Percentiles rank a stretch among this genome's conserved stretches.
These are phyloP conservation scores for Galeruca laticollis DNA, from an alignment of 2,888 invertebrate species.

Conservation along the genomic window DNA sequence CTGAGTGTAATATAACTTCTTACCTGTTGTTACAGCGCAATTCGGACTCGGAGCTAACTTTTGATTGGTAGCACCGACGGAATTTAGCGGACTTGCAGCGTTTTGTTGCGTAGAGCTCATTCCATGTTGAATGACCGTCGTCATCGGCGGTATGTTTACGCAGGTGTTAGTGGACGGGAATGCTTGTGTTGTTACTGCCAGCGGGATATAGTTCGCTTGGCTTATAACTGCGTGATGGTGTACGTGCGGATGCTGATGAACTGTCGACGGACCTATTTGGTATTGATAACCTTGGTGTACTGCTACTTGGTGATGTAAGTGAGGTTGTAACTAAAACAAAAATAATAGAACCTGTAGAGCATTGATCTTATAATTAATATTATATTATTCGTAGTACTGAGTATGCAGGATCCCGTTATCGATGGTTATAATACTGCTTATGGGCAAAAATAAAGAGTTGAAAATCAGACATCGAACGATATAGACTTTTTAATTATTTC, in stretches of 20 bases:
- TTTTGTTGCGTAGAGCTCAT: conserved; percentile 69
- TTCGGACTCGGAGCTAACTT: conserved; percentile 70
- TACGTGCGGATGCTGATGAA: conserved; percentile 63
- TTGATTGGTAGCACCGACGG: conserved; percentile 64
- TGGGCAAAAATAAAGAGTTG: no score
- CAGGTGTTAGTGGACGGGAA: conserved; percentile 72
- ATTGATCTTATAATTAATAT: no score
- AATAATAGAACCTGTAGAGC: no score
- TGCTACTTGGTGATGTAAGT: conserved; percentile 63
- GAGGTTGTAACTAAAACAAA: conserved; percentile 53
- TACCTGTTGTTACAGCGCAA: conserved; percentile 67
- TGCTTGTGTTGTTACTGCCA: conserved; percentile 72
- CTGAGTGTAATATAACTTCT: not conserved
- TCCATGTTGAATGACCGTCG: conserved; percentile 74
- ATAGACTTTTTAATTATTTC: no score
- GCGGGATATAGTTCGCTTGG: conserved; percentile 69
- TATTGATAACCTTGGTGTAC: conserved; percentile 63
- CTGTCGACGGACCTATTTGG: conserved; percentile 54
- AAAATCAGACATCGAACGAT: no score
- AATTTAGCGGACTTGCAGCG: conserved; percentile 51
- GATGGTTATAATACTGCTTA: no score
- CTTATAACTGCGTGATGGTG: conserved; percentile 65
- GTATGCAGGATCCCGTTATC: no score
- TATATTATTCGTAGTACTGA: no score
- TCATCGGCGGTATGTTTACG: conserved; percentile 76